Conservation (phyloP, 1,140 invertebrate species). For the Tribolium castaneum region DNA sequence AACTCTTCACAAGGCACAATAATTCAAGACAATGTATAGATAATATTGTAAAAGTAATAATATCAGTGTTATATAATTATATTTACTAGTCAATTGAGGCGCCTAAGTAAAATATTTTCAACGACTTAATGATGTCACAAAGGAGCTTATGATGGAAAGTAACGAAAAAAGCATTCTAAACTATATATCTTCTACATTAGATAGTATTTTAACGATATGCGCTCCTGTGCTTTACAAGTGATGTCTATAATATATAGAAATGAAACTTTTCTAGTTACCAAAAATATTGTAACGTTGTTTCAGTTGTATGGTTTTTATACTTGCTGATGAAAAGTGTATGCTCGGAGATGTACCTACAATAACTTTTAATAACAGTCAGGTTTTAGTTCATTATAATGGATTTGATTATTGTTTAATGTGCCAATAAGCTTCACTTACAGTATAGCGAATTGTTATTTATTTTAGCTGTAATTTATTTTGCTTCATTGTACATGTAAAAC, state of each 20-base stretch:
- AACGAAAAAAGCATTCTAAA: constrained; percentile 30
- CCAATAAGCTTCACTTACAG: constrained; percentile 37
- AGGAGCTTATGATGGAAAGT: background rate
- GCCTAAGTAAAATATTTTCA: constrained; percentile 53
- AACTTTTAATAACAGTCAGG: background rate
- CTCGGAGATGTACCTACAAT: constrained; percentile 18
- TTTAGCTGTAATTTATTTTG: constrained; percentile 14
- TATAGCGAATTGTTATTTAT: constrained; percentile 33
- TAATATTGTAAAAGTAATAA: constrained; percentile 49
- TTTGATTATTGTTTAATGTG: constrained; percentile 37
- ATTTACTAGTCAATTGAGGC: constrained; percentile 62
- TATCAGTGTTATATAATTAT: constrained; percentile 56
- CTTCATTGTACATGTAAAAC: constrained; percentile 28
- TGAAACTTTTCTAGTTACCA: constrained; percentile 42
- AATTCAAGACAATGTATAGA: constrained; percentile 58
- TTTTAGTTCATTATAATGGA: background rate
- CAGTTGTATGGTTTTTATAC: constrained; percentile 22
- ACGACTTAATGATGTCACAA: constrained; percentile 41
- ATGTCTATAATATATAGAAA: constrained; percentile 31
- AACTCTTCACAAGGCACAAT: constrained; percentile 56
- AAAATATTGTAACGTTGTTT: constrained; percentile 18
- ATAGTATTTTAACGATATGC: constrained; percentile 17
- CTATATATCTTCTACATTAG: constrained; percentile 17
- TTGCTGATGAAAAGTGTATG: constrained; percentile 1
- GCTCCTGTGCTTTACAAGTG: constrained; percentile 40